phyloP scores from a whole-genome alignment of 2,888 invertebrate genomes.

The Zele albiditarsus region DNA sequence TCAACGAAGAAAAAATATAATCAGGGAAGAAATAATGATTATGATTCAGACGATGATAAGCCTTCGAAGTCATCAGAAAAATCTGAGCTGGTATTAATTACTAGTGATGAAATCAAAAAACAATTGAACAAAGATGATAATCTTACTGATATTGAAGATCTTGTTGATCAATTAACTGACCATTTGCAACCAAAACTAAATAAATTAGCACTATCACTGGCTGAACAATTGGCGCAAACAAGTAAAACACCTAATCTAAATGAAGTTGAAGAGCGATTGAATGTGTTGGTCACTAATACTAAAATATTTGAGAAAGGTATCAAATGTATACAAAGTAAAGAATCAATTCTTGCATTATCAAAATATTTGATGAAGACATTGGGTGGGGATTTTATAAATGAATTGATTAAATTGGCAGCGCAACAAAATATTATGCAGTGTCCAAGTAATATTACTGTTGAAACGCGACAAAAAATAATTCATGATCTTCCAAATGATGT shows the following conservation, averaged over 20 bases:
- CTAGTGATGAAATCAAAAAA: constrained; percentile 79
- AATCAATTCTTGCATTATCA: constrained; percentile 80
- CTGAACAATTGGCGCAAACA: constrained; percentile 84
- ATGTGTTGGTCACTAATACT: constrained; percentile 83
- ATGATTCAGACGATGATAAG: constrained; percentile 82
- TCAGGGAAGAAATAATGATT: constrained; percentile 76
- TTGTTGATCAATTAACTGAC: constrained; percentile 80
- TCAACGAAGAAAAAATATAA: constrained; percentile 87
- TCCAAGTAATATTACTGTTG: constrained; percentile 77
- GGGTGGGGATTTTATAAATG: constrained; percentile 87
- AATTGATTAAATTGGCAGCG: constrained; percentile 85
- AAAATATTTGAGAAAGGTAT: constrained; percentile 88
- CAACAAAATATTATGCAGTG: constrained; percentile 77
- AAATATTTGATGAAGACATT: constrained; percentile 90
- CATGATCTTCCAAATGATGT: constrained; percentile 81
- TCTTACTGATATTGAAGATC: constrained; percentile 81
- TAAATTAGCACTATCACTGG: constrained; percentile 79
- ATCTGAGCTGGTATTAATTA: constrained; percentile 80
- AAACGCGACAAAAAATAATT: constrained; percentile 80
- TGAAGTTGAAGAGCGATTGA: constrained; percentile 83
- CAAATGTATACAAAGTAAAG: constrained; percentile 76
- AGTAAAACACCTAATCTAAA: constrained; percentile 71
- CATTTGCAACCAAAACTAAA: constrained; percentile 83
- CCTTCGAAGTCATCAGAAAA: constrained; percentile 59
- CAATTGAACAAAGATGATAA: constrained; percentile 75